Percentiles rank a stretch among this genome's conserved stretches.
phyloP scores from a whole-genome alignment of 2,888 invertebrate genomes.

The Cephus spinipes region DNA sequence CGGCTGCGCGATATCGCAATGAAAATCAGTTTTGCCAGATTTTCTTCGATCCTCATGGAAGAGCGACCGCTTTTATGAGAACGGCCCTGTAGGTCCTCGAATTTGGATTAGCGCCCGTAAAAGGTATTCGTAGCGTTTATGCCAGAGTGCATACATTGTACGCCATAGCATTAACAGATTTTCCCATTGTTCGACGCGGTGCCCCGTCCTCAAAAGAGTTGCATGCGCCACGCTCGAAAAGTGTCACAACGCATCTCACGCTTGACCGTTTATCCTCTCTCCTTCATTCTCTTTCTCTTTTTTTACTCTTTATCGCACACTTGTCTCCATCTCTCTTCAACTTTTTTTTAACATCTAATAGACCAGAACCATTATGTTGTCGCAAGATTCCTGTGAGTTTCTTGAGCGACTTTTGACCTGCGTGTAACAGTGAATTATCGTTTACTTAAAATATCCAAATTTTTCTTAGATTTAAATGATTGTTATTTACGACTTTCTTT shows the following conservation, averaged over 20 bases:
- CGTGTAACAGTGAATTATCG: no score
- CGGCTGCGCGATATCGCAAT: conserved; percentile 46
- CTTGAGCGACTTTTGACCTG: no score
- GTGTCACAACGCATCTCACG: conserved; percentile 51
- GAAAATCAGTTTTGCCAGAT: conserved; percentile 52
- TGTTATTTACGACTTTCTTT: no score
- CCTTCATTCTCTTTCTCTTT: no score
- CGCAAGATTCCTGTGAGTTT: no score
- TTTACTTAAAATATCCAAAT: no score
- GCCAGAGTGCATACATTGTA: conserved; percentile 57
- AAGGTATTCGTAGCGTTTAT: conserved; percentile 60
- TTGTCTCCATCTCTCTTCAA: no score
- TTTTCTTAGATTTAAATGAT: no score
- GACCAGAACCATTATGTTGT: no score
- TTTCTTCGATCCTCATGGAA: conserved; percentile 50
- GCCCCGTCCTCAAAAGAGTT: conserved; percentile 8
- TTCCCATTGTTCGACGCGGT: conserved; percentile 44
- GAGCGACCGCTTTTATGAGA: conserved; percentile 53
- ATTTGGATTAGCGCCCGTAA: conserved; percentile 61
- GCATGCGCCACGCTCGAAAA: conserved; percentile 21
- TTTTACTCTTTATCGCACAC: no score
- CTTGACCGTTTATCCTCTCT: conserved; percentile 28
- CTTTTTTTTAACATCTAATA: no score
- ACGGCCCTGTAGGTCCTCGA: conserved; percentile 41
- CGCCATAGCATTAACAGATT: conserved; percentile 58